Base-by-base conservation (phyloP, 2,797 vertebrate species). In the Phoebastria nigripes region DNA sequence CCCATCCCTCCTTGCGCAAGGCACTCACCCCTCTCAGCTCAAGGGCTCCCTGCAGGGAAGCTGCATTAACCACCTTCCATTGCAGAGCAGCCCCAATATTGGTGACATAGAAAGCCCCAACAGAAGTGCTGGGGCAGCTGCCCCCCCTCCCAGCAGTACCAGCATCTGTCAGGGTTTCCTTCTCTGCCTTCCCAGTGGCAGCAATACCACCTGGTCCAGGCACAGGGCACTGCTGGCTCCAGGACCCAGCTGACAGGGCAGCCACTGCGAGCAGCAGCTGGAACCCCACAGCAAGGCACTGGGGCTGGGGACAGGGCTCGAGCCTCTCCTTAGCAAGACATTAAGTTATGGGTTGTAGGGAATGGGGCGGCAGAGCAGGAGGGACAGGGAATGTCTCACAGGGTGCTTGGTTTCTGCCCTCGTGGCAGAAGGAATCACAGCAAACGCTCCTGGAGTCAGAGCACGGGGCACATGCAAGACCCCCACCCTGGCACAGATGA, bases 381-480 rank as follows among this genome's bases (percentile, higher is more conserved):
- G 39, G 59, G 67, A 78, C 26, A 54, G 78, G 87, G 78, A 94
- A 72, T 26, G 46, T 49, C 79, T 95, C 76, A 70, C 76, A 89
- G 91, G 82, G 76, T 2, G 12, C 14, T 80, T 89, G 76, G 63
- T 86, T 87, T 82, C 86, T 80, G 52, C 69, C 28, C 25, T 20
- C 7, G 0, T 1, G 42, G 78, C 54, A 78, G 85, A 80, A 93
- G 37, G 69, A 90, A 90, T 73, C 61, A 62, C 37, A 80, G 46
- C 76, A 93, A 94, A 80, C 0, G 2, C 78, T 76, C 77, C 89
- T 83, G 78, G 42, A 88, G 49, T 58, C 94, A 91, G 93, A 89
- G 89, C 56, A 56, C 0, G 20, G 96, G 91, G 95, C 79, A 91
- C 96, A 96, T 95, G 94, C 96, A 97, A 96, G 94, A 93, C 66